phyloP scores from a whole-genome alignment of 2,113 vertebrate genomes.

The rat (Rattus norvegicus) region DNA sequence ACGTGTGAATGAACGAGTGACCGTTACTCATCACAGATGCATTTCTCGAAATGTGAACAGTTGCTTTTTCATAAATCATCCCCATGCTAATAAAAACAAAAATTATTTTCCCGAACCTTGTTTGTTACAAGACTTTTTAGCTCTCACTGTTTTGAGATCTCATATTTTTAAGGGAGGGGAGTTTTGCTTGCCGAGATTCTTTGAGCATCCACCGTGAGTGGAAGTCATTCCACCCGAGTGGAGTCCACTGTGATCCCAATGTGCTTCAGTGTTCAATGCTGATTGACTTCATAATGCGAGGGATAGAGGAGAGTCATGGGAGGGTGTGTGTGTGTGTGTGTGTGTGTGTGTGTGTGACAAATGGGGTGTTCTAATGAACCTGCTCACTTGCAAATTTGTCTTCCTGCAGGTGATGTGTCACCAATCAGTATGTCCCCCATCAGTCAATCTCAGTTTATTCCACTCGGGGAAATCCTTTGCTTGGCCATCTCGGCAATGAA shows the following conservation, averaged over 20 bases:
- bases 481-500: constrained; percentile 99
- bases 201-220: accelerated
- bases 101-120: not conserved
- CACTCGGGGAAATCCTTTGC: constrained; percentile 98
- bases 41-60: not conserved
- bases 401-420: constrained; percentile 97
- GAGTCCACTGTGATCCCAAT: not conserved
- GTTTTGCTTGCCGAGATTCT: not conserved
- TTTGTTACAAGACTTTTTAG: not conserved
- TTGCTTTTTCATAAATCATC: constrained; percentile 1
- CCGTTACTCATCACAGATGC: not conserved
- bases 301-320: too few species aligned
- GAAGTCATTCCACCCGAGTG: not conserved
- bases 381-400: constrained; percentile 68
- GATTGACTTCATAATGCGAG: not conserved
- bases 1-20: constrained; percentile 28
- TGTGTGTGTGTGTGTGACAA: not conserved
- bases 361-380: constrained; percentile 1
- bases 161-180: not conserved
- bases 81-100: constrained; percentile 10
- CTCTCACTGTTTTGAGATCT: not conserved
- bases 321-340: not conserved
- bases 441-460: constrained; percentile 99
- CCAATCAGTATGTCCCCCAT: constrained; percentile 99
- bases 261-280: not conserved